phyloP scores from a whole-genome alignment of 2,113 vertebrate genomes.

The Daphoenositta chrysoptera region DNA sequence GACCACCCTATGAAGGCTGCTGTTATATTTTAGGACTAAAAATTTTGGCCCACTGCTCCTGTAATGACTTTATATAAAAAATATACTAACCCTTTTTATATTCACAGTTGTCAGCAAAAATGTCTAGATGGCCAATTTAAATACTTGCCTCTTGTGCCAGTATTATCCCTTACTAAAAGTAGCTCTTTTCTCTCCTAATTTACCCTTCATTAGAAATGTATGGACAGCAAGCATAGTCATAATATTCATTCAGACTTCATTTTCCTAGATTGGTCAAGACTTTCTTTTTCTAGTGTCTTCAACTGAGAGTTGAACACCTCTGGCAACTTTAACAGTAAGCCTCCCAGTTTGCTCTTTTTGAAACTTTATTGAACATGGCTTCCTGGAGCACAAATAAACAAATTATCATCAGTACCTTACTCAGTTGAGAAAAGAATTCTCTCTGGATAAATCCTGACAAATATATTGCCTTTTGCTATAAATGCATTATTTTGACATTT shows the following conservation, averaged over 20 bases:
- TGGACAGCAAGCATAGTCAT: background rate
- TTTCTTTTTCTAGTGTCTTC: background rate
- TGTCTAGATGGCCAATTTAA: background rate
- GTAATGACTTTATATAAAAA: background rate
- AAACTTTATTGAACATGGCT: background rate
- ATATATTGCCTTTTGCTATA: background rate
- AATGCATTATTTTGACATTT: background rate
- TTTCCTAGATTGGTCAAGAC: background rate
- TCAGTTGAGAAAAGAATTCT: background rate
- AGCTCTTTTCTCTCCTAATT: background rate
- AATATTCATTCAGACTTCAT: background rate
- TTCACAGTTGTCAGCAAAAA: background rate
- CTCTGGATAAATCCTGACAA: background rate
- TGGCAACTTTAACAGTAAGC: background rate
- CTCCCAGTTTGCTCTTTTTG: background rate
- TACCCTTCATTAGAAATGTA: background rate
- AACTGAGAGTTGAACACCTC: background rate
- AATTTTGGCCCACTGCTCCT: background rate
- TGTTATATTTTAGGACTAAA: background rate
- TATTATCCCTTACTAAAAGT: background rate
- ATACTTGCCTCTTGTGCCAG: background rate
- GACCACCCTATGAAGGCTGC: accelerated
- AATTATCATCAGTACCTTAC: background rate
- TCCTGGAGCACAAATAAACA: background rate
- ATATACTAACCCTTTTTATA: background rate